Evolutionary conservation across 2,797 vertebrate species (phyloP).

Genomic region (Alosa sapidissima): DNA sequence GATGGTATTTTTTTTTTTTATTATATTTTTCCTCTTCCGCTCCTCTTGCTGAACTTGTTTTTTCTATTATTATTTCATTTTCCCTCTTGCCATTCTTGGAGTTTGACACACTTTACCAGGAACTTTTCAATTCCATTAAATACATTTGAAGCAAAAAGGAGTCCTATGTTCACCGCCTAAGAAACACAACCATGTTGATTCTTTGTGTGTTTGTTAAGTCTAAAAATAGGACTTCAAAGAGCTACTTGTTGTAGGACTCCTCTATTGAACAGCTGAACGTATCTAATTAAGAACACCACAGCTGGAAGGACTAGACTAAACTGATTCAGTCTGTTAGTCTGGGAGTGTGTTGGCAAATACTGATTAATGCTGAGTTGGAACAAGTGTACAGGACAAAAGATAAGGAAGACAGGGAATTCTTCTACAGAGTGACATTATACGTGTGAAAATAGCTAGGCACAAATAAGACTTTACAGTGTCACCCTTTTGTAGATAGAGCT

Average conservation of each 20-base stretch:
- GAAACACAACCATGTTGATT: not conserved
- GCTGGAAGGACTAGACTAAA: not conserved
- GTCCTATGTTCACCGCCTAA: not conserved
- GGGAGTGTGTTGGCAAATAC: not conserved
- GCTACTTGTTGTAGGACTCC: no score
- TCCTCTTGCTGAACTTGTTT: not conserved
- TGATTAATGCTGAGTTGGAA: not conserved
- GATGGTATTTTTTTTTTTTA: conserved; percentile 40
- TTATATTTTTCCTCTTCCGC: conserved; percentile 1
- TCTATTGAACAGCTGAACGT: not conserved
- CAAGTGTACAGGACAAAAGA: not conserved
- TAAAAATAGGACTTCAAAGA: no score
- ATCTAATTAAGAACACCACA: not conserved
- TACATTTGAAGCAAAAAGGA: not conserved
- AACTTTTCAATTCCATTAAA: not conserved
- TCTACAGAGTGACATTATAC: not conserved
- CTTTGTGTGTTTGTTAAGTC: no score
- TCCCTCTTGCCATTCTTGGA: not conserved
- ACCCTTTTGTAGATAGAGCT: not conserved
- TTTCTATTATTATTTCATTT: not conserved
- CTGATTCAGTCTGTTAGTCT: not conserved
- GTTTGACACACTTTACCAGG: conserved; percentile 6
- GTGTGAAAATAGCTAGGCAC: not conserved
- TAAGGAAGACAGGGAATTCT: not conserved
- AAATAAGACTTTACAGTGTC: conserved; percentile 19